phyloP scores from a whole-genome alignment of 2,113 vertebrate species.

The Caloenas nicobarica region DNA sequence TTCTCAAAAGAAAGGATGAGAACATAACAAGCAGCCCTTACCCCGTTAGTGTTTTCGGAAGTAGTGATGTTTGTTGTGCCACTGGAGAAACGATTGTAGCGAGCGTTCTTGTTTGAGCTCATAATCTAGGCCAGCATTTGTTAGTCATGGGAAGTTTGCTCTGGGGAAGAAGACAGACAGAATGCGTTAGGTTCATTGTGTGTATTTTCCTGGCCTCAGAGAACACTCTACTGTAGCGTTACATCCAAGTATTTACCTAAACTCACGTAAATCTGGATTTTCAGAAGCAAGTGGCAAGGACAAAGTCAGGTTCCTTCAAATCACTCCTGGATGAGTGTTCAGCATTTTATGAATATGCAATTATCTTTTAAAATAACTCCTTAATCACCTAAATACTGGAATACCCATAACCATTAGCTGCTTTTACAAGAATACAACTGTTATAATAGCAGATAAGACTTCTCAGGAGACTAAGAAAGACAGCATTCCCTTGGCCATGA shows the following conservation, averaged over 20 bases:
- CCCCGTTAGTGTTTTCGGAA: slow-evolving; percentile 76
- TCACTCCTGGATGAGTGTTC: not conserved
- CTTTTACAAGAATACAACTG: not conserved
- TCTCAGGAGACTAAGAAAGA: not conserved
- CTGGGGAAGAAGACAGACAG: slow-evolving; percentile 43
- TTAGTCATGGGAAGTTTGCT: slow-evolving; percentile 52
- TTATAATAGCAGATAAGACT: not conserved
- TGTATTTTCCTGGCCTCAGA: not conserved
- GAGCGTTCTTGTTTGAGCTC: slow-evolving; percentile 80
- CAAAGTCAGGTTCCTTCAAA: not conserved
- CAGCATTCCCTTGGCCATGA: not conserved
- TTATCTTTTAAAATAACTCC: not conserved
- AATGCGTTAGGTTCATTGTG: not conserved
- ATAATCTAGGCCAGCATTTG: slow-evolving; percentile 78
- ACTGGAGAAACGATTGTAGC: slow-evolving; percentile 79
- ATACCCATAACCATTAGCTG: not conserved
- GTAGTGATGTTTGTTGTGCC: slow-evolving; percentile 69
- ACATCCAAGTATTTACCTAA: not conserved
- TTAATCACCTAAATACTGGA: not conserved
- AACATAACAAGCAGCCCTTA: slow-evolving; percentile 57
- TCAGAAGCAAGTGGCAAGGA: not conserved
- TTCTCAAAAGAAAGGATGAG: not conserved
- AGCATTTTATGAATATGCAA: not conserved
- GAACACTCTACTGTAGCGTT: not conserved
- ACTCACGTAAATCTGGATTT: not conserved